Conservation (phyloP, 23 tunicate species). For the Aplidium turbinatum region DNA sequence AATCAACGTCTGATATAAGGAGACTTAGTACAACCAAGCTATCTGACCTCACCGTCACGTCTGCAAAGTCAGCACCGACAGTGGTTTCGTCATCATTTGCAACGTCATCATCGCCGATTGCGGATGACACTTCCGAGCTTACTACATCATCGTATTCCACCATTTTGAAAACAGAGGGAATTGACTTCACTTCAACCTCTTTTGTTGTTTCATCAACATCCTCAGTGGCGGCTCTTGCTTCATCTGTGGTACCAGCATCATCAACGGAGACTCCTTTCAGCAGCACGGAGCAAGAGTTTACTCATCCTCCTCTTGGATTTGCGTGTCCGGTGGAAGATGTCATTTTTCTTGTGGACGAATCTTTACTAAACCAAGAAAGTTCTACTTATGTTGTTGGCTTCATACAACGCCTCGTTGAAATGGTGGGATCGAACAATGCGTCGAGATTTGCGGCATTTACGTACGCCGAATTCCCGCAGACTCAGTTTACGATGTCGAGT, state of each 20-base stretch:
- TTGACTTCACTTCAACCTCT: too few species aligned
- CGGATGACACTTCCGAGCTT: too few species aligned
- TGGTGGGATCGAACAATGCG: background rate
- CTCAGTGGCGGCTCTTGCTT: background rate
- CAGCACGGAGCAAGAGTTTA: background rate
- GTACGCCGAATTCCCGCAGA: conserved; percentile 30
- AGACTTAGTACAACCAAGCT: too few species aligned
- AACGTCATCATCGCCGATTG: too few species aligned
- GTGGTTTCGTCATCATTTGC: too few species aligned
- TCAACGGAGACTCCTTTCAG: background rate
- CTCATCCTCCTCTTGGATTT: background rate
- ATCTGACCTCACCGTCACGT: too few species aligned
- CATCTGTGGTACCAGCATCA: background rate
- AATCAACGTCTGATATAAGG: too few species aligned
- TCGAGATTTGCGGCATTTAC: conserved; percentile 41
- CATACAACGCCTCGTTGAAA: conserved; percentile 5
- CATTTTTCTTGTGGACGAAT: conserved; percentile 37
- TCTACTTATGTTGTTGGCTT: background rate
- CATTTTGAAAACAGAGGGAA: too few species aligned
- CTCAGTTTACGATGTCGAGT: conserved; percentile 12
- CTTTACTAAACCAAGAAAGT: conserved; percentile 8
- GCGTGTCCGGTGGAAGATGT: conserved; percentile 9
- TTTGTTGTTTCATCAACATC: too few species aligned
- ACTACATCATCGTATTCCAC: too few species aligned
- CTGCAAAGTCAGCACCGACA: too few species aligned